Evolutionary conservation across 2,888 invertebrate genomes (phyloP), one percentile per base, ranked within the genome.

Genomic region (Oscheius sp.): DNA sequence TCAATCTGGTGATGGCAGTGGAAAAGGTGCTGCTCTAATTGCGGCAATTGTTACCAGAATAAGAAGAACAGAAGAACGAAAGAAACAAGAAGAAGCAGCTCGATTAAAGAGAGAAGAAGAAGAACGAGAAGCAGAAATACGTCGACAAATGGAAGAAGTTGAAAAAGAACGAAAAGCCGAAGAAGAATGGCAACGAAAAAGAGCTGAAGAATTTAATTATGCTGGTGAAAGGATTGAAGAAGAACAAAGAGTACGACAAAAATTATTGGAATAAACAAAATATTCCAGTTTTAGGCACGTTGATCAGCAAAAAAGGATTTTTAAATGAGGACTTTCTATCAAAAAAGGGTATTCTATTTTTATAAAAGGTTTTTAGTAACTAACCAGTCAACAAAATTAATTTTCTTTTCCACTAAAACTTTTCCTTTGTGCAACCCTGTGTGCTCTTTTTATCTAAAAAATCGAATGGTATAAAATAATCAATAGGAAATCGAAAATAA

Each of bases 1-100:
- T 94, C 90, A 96, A 76, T 95, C 95, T 0, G 95, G 95, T 89
- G 96, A 96, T 89, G 96, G 96, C 63, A 95, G 95, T 87, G 96
- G 96, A 23, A 93, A 95, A 87, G 96, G 96, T 35, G 96, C 96
- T 69, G 96, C 96, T 73, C 90, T 96, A 71, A 95, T 96, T n/a
- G 95, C 95, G 12, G 95, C 95, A 13, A 95, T 95, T 46, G 88
- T 83, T 0, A 77, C 80, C 3, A 52, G 83, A 61, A 74, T 83
- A 16, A 78, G 79, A 43, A 69, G 68, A 43, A 75, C 76, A 12
- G 77, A 79, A 23, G 77, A 76, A 66, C 75, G 78, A 53, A 35
- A 71, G 41, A 52, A 59, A 9, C 63, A 52, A 35, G 79, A 72
- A 9, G 72, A 72, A 45, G 66, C 35, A 21, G 29, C 55, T 21